Conservation (phyloP, 2,113 vertebrate genomes). For the Oncorhynchus keta region DNA sequence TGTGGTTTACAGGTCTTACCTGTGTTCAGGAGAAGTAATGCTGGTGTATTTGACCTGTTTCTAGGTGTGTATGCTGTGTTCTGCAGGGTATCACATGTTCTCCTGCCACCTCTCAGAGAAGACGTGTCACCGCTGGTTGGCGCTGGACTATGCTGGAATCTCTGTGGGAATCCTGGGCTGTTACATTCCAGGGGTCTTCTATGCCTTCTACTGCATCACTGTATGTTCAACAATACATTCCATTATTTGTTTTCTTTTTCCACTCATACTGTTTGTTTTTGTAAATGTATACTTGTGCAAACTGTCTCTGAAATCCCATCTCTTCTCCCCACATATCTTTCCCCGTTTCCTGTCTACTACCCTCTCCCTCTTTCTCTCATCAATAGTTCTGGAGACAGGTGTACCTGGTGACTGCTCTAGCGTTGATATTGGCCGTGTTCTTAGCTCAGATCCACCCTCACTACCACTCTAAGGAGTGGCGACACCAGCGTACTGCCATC, state of each 20-base stretch:
- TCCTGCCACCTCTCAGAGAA: constrained; percentile 95
- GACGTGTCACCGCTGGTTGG: constrained; percentile 93
- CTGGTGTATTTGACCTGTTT: background rate
- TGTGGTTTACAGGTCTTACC: too few species aligned
- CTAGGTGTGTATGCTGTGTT: constrained; percentile 97
- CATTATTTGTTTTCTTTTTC: too few species aligned
- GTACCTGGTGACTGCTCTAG: constrained; percentile 90
- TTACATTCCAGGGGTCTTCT: constrained; percentile 95
- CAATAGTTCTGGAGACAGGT: constrained; percentile 93
- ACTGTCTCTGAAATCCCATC: background rate
- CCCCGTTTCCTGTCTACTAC: background rate
- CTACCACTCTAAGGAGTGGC: constrained; percentile 94
- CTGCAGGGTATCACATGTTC: constrained; percentile 95
- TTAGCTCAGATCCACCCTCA: constrained; percentile 92
- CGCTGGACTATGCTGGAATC: constrained; percentile 93
- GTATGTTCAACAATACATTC: constrained; percentile 67
- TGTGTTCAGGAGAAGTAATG: background rate
- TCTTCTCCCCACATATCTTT: background rate
- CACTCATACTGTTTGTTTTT: too few species aligned
- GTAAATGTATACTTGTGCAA: background rate
- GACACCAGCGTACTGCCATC: constrained; percentile 82
- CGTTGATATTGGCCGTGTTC: constrained; percentile 91
- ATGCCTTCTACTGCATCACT: constrained; percentile 94
- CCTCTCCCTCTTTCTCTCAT: background rate
- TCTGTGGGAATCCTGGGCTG: constrained; percentile 96